Evolutionary conservation across 1,140 invertebrate genomes (phyloP).

Genomic region (Calosoma granatense): DNA sequence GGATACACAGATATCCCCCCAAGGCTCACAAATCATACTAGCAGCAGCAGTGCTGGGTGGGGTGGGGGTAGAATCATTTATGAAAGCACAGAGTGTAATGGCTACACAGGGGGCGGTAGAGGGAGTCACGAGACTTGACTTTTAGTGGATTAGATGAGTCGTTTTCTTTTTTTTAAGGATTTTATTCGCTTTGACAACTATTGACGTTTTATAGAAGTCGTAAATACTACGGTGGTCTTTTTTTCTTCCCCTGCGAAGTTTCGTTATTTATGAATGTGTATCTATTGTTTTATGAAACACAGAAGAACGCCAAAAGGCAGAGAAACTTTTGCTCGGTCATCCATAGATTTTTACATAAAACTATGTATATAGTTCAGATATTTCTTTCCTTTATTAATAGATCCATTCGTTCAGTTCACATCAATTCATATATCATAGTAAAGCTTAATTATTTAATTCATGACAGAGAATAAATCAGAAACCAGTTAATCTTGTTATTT

Average conservation of each 20-base stretch:
- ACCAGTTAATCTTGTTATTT: too few species aligned
- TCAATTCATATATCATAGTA: too few species aligned
- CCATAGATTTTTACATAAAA: background rate
- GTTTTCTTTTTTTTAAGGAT: background rate
- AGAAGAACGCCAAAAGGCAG: background rate
- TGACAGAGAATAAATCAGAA: too few species aligned
- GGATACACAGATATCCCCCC: too few species aligned
- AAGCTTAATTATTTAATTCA: too few species aligned
- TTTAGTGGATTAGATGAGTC: background rate
- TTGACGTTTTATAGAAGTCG: slow-evolving; percentile 5
- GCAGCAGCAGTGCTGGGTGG: background rate
- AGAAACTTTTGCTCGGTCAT: background rate
- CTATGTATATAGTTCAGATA: background rate
- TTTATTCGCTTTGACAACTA: background rate
- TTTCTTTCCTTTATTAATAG: too few species aligned
- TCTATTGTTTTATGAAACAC: slow-evolving; percentile 6
- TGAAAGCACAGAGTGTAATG: background rate
- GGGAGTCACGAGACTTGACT: too few species aligned
- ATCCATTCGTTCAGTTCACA: too few species aligned
- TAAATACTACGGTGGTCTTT: background rate
- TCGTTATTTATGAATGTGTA: slow-evolving; percentile 1
- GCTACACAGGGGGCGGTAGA: too few species aligned
- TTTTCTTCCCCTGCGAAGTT: background rate
- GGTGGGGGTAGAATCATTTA: too few species aligned
- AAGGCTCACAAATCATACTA: background rate